These are phyloP conservation scores for Syrrhaptes paradoxus DNA, from an alignment of 2,113 vertebrate species.

Conservation along the genomic window DNA sequence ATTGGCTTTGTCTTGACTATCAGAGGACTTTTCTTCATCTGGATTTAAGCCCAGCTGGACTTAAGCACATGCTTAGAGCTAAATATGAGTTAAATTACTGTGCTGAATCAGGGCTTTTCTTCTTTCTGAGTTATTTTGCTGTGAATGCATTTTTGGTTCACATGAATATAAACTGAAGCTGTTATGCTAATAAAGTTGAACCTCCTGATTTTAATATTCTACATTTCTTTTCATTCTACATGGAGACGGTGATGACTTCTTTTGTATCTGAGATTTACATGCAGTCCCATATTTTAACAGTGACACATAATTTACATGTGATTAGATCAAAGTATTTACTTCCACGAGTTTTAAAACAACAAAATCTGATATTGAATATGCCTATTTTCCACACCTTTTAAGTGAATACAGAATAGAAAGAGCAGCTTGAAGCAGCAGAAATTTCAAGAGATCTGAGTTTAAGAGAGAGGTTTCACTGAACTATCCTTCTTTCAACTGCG, in stretches of 20 bases:
- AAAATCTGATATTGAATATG: constrained; percentile 58
- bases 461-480: constrained; percentile 4
- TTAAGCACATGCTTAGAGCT: constrained; percentile 36
- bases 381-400: constrained; percentile 60
- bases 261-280: constrained; percentile 70
- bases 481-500: constrained; percentile 40
- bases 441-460: constrained; percentile 63
- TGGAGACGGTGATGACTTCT: constrained; percentile 59
- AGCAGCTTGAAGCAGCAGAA: constrained; percentile 66
- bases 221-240: constrained; percentile 67
- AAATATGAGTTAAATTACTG: constrained; percentile 32
- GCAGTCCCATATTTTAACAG: constrained; percentile 68
- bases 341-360: constrained; percentile 66
- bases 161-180: constrained; percentile 63
- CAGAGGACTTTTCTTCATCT: constrained; percentile 12
- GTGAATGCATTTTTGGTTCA: constrained; percentile 57
- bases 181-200: constrained; percentile 68
- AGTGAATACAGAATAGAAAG: constrained; percentile 53
- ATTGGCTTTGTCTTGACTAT: constrained; percentile 8
- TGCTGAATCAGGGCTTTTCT: constrained; percentile 69
- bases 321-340: constrained; percentile 73
- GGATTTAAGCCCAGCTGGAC: constrained; percentile 32
- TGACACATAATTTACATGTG: constrained; percentile 72
- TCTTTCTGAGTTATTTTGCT: constrained; percentile 60
- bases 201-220: constrained; percentile 62